These are phyloP conservation scores for Elysia chlorotica DNA, from an alignment of 1,140 invertebrate species.

Conservation along the genomic window DNA sequence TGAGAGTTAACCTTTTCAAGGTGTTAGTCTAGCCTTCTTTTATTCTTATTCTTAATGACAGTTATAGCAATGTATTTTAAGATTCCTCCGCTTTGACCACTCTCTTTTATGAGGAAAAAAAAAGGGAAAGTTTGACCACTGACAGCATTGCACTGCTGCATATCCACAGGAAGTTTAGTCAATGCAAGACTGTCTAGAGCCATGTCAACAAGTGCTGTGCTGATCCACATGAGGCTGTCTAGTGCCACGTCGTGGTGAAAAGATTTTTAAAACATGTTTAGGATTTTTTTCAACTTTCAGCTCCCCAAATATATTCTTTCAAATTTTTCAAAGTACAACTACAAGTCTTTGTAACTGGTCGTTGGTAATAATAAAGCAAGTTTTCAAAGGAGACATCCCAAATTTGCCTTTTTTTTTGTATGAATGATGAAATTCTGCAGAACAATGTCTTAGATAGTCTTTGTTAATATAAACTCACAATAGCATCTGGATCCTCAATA, in stretches of 20 bases:
- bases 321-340: too few relatives aligned
- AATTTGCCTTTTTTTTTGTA: neutral
- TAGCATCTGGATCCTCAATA: conserved; percentile 52
- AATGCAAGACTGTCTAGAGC: too few relatives aligned
- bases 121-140: neutral
- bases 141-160: neutral
- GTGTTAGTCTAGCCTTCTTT: neutral
- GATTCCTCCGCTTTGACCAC: neutral
- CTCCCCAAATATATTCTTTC: too few relatives aligned
- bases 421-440: neutral
- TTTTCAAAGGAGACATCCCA: neutral
- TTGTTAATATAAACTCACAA: conserved; percentile 23
- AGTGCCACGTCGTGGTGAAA: neutral
- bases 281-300: neutral
- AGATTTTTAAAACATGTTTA: neutral
- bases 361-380: neutral
- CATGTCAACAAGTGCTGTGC: neutral
- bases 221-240: neutral
- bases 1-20: neutral
- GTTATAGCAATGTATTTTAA: neutral
- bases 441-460: neutral
- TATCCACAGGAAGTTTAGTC: neutral
- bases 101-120: neutral
- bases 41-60: neutral
- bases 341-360: too few relatives aligned